Percentiles rank a stretch among this genome's conserved stretches.
Conservation (phyloP, 2,888 invertebrate species). For the Hypena proboscidalis region DNA sequence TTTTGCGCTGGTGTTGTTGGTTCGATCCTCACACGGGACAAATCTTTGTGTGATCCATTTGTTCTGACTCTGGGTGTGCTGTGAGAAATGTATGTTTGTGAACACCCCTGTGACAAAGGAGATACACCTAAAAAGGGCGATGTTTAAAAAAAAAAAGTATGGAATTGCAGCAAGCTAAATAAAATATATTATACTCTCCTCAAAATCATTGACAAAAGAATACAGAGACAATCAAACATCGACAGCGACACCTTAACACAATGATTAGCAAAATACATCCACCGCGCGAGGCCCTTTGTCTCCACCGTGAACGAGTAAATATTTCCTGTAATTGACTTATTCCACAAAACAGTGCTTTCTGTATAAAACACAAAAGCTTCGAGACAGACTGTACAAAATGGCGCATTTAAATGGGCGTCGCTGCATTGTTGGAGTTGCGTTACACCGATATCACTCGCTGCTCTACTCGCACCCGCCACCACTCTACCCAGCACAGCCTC, state of each 20-base stretch:
- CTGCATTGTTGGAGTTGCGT: constrained; percentile 73
- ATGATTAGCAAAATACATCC: constrained; percentile 33
- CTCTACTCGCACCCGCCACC: constrained; percentile 64
- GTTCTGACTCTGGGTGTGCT: no score
- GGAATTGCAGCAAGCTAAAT: no score
- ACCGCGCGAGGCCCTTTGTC: constrained; percentile 50
- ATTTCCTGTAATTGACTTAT: constrained; percentile 81
- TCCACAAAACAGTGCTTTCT: constrained; percentile 78
- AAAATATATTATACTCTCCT: no score
- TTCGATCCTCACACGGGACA: no score
- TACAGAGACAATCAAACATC: constrained; percentile 5
- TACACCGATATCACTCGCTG: constrained; percentile 57
- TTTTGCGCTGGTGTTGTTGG: no score
- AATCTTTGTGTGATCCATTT: no score
- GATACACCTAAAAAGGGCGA: no score
- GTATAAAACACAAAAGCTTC: constrained; percentile 74
- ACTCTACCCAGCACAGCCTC: constrained; percentile 48
- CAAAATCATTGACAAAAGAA: no score
- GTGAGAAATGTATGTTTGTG: no score
- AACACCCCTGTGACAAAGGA: no score
- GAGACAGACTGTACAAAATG: constrained; percentile 84
- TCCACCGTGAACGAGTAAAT: constrained; percentile 70
- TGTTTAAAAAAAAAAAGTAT: no score
- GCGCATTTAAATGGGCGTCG: constrained; percentile 85
- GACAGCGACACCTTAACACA: constrained; percentile 22